Evolutionary conservation across 1,140 invertebrate genomes (phyloP).

Genomic region (Pogonomyrmex californicus): DNA sequence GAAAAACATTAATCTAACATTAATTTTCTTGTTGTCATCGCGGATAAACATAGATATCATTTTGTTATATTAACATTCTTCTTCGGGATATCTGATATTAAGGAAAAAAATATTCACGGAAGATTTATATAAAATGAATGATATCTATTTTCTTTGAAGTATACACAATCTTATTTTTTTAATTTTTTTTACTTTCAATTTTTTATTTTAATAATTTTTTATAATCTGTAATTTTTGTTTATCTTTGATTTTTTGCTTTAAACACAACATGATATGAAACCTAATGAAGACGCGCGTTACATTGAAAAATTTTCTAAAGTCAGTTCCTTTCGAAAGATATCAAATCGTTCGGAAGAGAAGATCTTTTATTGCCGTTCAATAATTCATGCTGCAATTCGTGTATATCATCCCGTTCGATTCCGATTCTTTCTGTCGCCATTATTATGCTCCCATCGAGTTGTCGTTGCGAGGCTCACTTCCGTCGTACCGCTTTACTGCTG

Average conservation of each 20-base stretch:
- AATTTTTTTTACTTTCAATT: neutral
- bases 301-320: constrained; percentile 15
- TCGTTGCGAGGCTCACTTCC: constrained; percentile 16
- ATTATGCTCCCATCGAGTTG: constrained; percentile 21
- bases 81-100: neutral
- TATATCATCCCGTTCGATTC: constrained; percentile 26
- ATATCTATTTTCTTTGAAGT: neutral
- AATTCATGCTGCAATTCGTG: constrained; percentile 22
- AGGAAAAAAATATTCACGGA: neutral
- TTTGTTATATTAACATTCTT: neutral
- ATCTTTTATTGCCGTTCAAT: constrained; percentile 18
- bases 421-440: constrained; percentile 10
- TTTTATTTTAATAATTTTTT: neutral
- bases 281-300: neutral
- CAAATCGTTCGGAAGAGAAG: constrained; percentile 23
- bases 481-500: neutral
- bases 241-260: neutral
- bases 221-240: neutral
- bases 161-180: neutral
- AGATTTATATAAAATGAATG: neutral
- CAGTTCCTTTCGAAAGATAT: neutral
- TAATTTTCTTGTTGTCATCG: neutral
- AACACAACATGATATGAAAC: neutral
- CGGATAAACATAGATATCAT: neutral
- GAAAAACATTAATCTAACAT: neutral